Evolutionary conservation across 1,140 invertebrate species (phyloP), one percentile per base, ranked within the genome.

Genomic region (Drosophila lacertosa): DNA sequence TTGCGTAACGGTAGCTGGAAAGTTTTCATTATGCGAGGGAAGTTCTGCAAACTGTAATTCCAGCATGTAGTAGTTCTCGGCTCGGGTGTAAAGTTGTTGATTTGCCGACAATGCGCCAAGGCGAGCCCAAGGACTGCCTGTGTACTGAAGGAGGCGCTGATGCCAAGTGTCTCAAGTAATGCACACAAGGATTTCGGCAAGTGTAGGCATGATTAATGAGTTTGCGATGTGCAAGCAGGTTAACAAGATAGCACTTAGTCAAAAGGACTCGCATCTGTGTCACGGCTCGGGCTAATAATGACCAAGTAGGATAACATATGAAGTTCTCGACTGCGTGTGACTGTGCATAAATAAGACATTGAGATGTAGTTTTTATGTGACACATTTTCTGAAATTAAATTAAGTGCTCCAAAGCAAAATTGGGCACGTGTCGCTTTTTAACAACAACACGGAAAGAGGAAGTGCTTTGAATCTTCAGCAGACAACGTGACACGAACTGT

Each of bases 1-100:
- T 82, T 78, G 65, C 80, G 47, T 37, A 54, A 60, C 45, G 26
- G 70, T 55, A 83, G 67, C 51, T 68, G 29, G 53, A 79, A 83
- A 84, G 53, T 83, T 83, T 74, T 54, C 70, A 66, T 74, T 58
- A 32, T 40, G 59, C 29, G 47, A 32, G 24, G 13, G 6, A 57
- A 37, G 58, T 24, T 40, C 48, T 39, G 42, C 16, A 40, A 75
- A 55, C 68, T 47, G 67, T 74, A 77, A 81, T 66, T 80, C 54
- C 20, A 76, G 51, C 77, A 45, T 73, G 65, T 62, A 70, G 62
- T 35, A n/a, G n/a, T n/a, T n/a, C n/a, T 58, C 26, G 58, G 11
- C 24, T 45, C 7, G 20, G 29, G 9, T 35, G 65, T 59, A 55
- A 70, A 32, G 40, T 64, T 58, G 78, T 68, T 64, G 58, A 75